These are phyloP conservation scores for Calliphora vicina DNA, from an alignment of 1,140 invertebrate species.

Conservation along the genomic window DNA sequence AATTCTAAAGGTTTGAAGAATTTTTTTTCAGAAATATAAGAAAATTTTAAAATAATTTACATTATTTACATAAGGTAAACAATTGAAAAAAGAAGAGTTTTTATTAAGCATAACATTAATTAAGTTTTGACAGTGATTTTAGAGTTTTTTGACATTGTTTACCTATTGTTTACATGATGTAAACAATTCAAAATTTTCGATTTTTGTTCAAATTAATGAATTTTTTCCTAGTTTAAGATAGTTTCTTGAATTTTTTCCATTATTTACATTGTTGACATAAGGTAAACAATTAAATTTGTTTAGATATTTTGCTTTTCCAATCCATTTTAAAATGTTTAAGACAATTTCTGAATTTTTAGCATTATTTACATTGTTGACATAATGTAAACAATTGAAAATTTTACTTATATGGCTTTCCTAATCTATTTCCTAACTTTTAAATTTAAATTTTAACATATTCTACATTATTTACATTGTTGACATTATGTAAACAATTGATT, in stretches of 20 bases:
- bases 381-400: neutral
- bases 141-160: neutral
- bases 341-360: neutral
- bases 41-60: neutral
- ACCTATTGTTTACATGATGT: neutral
- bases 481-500: too few relatives aligned
- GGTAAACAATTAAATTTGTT: neutral
- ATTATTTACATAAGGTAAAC: neutral
- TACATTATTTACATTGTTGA: neutral
- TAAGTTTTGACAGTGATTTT: too few relatives aligned
- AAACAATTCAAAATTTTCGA: neutral
- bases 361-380: neutral
- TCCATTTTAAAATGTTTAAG: neutral
- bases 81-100: neutral
- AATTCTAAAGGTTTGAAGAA: neutral
- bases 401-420: neutral
- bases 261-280: neutral
- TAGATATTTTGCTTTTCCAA: too few relatives aligned
- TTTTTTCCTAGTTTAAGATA: too few relatives aligned
- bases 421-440: neutral
- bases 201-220: too few relatives aligned
- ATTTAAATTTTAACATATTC: neutral
- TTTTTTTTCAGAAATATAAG: too few relatives aligned
- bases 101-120: neutral
- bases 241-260: neutral